These are phyloP conservation scores for Proisotoma minuta DNA, from an alignment of 2,888 invertebrate genomes.

Conservation along the genomic window DNA sequence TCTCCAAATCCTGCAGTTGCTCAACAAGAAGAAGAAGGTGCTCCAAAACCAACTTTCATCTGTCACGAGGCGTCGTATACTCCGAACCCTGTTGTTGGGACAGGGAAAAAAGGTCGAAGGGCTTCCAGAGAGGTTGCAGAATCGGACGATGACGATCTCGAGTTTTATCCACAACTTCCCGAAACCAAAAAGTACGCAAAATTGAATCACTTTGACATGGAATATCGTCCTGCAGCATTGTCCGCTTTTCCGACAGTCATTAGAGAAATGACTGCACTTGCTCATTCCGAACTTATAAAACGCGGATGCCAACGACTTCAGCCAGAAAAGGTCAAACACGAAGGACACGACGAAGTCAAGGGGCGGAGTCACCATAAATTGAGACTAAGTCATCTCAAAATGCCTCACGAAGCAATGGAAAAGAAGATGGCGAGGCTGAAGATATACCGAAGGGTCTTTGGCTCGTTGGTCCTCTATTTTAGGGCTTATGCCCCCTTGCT, in stretches of 20 bases:
- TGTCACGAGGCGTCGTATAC: not conserved
- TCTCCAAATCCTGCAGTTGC: no score
- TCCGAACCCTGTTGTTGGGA: not conserved
- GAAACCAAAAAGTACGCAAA: not conserved
- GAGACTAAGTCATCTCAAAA: not conserved
- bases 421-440: constrained; percentile 18
- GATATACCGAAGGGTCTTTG: constrained; percentile 22
- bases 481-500: constrained; percentile 20
- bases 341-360: not conserved
- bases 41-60: not conserved
- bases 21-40: no score
- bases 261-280: constrained; percentile 12
- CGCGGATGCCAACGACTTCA: constrained; percentile 7
- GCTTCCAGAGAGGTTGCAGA: not conserved
- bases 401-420: constrained; percentile 15
- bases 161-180: not conserved
- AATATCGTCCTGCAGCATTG: constrained; percentile 11
- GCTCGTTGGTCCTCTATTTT: constrained; percentile 23
- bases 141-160: not conserved
- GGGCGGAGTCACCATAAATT: not conserved
- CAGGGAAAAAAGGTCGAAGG: not conserved
- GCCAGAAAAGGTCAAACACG: not conserved
- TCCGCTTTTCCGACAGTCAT: constrained; percentile 13
- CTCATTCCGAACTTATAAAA: constrained; percentile 7
- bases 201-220: not conserved